These are phyloP conservation scores for Chlamydotis undulata DNA, from an alignment of 2,113 vertebrate genomes.

Conservation along the genomic window DNA sequence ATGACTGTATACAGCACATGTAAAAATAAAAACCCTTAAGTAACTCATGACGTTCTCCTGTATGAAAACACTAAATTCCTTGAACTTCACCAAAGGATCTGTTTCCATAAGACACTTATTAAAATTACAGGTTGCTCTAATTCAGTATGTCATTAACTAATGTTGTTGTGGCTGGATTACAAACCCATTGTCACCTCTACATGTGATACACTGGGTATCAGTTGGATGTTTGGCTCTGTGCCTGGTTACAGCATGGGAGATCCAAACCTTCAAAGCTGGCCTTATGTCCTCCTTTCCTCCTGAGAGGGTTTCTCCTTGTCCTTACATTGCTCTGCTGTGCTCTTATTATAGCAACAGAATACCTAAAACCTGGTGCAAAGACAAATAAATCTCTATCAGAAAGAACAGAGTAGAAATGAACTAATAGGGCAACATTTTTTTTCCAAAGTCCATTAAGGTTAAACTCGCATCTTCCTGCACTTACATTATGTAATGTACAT, in stretches of 20 bases:
- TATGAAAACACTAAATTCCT: neutral
- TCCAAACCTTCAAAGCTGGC: slow-evolving; percentile 56
- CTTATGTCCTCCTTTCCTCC: slow-evolving; percentile 39
- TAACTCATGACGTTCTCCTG: neutral
- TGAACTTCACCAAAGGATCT: slow-evolving; percentile 38
- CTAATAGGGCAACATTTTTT: neutral
- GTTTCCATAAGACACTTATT: slow-evolving; percentile 70
- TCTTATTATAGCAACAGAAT: slow-evolving; percentile 60
- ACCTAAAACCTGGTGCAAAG: slow-evolving; percentile 57
- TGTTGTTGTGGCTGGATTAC: slow-evolving; percentile 63
- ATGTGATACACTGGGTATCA: neutral
- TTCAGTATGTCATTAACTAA: slow-evolving; percentile 23
- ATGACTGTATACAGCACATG: accelerated
- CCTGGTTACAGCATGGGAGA: slow-evolving; percentile 56
- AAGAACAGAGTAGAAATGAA: slow-evolving; percentile 37
- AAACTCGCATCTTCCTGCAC: neutral
- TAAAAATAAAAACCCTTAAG: neutral
- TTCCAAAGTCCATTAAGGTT: neutral
- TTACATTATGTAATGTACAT: neutral
- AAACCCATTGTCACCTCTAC: slow-evolving; percentile 55
- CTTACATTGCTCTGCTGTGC: slow-evolving; percentile 50
- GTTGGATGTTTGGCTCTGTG: slow-evolving; percentile 64
- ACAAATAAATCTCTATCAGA: slow-evolving; percentile 55
- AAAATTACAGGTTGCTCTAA: slow-evolving; percentile 64
- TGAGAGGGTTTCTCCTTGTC: slow-evolving; percentile 59